Conservation (phyloP, 2,113 vertebrate species). For the Gobius niger region DNA sequence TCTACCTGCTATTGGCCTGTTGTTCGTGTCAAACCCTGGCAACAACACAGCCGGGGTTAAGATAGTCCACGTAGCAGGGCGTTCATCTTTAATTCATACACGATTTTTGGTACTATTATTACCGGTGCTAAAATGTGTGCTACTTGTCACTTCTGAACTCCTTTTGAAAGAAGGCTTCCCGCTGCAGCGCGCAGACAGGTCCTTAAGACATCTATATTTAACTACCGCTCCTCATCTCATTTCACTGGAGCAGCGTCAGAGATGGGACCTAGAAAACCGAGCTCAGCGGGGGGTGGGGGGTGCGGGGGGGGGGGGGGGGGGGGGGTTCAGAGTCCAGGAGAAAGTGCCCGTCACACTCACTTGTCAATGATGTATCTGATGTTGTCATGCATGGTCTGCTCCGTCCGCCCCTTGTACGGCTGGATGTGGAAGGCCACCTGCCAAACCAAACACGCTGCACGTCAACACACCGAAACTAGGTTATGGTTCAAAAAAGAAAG, state of each 20-base stretch:
- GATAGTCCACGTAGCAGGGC: no score
- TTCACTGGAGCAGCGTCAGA: no score
- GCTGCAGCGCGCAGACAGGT: slow-evolving; percentile 19
- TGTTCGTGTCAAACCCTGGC: no score
- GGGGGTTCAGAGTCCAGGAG: background rate
- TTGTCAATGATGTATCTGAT: slow-evolving; percentile 89
- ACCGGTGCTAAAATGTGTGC: background rate
- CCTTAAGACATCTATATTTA: slow-evolving; percentile 52
- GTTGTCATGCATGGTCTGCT: slow-evolving; percentile 85
- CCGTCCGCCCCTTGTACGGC: slow-evolving; percentile 86
- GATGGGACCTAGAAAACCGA: no score
- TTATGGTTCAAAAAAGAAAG: background rate
- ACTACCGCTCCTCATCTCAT: slow-evolving; percentile 26
- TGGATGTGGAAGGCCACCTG: slow-evolving; percentile 91
- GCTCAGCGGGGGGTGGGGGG: no score
- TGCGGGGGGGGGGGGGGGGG: no score
- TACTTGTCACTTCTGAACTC: background rate
- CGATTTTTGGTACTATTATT: no score
- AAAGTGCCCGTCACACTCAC: slow-evolving; percentile 67
- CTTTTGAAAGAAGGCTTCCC: slow-evolving; percentile 5
- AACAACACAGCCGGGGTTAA: no score
- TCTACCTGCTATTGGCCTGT: no score
- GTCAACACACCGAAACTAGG: background rate
- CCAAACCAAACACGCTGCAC: slow-evolving; percentile 5
- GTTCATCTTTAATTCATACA: no score